Base-by-base conservation (phyloP, 2,113 vertebrate species). In the Kryptolebias marmoratus region DNA sequence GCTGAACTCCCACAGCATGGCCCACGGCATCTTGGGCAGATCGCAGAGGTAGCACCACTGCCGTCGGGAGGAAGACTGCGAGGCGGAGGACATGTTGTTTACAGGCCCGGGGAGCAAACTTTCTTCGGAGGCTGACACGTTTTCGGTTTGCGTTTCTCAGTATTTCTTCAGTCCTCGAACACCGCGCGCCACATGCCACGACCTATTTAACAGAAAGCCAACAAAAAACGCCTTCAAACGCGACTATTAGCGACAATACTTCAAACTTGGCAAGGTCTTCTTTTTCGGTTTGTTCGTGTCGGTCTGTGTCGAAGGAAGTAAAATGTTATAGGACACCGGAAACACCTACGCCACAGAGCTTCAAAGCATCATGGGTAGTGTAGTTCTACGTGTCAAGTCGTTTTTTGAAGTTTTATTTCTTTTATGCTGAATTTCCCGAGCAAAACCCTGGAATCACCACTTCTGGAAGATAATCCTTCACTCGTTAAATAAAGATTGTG, bases 11-110 rank as follows among this genome's bases (percentile, higher is more conserved):
- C 96, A 96, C 66, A 97, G 93, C 95, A 97, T 96, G 63, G 96
- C 96, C 96, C 96, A 97, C 1, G 96, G 96, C 95, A 95, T 96
- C 92, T 96, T 96, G 74, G 96, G 96, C 90, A 97, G 87, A 78
- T 97, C 96, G 89, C 96, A 97, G 69, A 97, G 94, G 93, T 96
- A 97, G 87, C 96, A 97, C 96, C 96, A 96, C 64, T 96, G 96
- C 79, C 96, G 95, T 87, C 95, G 93, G 63, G 95, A 96, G 79
- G 96, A 95, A 80, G 95, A 91, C 92, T 94, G 93, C 91, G 94
- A 94, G 68, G 93, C 94, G 65, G 94, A 91, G 79, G 90, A 93
- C 91, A 96, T 96, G 86, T 94, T 93, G 90, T 91, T 89, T 89
- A 93, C 88, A 88, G 92, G 93, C 89, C 91, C 84, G 68, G n/a